These are phyloP conservation scores for Trichomycterus rosablanca DNA, from an alignment of 2,113 vertebrate species.

Conservation along the genomic window DNA sequence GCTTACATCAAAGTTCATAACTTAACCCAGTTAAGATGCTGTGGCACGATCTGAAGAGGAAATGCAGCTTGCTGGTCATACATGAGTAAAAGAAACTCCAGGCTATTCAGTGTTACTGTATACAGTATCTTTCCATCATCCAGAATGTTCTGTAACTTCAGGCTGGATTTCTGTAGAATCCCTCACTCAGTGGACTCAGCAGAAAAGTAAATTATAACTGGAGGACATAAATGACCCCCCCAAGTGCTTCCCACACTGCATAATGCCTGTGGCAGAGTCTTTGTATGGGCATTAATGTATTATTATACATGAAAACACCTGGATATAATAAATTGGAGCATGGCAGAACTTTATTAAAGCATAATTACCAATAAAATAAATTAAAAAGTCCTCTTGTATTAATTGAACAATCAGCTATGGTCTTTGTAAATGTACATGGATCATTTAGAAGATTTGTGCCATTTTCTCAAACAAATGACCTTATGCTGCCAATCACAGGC, in stretches of 20 bases:
- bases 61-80: not conserved
- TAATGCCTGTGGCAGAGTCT: slow-evolving; percentile 49
- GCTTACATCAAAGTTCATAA: too few species aligned
- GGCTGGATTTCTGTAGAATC: slow-evolving; percentile 31
- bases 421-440: not conserved
- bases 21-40: too few species aligned
- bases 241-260: slow-evolving; percentile 42
- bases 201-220: slow-evolving; percentile 43
- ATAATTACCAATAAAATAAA: not conserved
- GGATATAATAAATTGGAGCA: slow-evolving; percentile 26
- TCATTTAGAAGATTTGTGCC: slow-evolving; percentile 3
- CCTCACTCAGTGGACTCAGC: slow-evolving; percentile 42
- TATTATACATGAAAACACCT: slow-evolving; percentile 52
- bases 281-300: slow-evolving; percentile 60
- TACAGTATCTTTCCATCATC: slow-evolving; percentile 11
- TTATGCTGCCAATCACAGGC: slow-evolving; percentile 29
- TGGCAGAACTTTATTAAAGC: slow-evolving; percentile 29
- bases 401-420: not conserved
- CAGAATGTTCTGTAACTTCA: slow-evolving; percentile 34
- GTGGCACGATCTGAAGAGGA: too few species aligned
- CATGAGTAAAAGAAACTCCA: too few species aligned
- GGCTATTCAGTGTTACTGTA: not conserved
- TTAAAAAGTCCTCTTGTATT: not conserved
- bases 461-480: slow-evolving; percentile 27
- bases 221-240: slow-evolving; percentile 48